These are phyloP conservation scores for Festucalex cinctus DNA, from an alignment of 2,113 vertebrate species.

Conservation along the genomic window DNA sequence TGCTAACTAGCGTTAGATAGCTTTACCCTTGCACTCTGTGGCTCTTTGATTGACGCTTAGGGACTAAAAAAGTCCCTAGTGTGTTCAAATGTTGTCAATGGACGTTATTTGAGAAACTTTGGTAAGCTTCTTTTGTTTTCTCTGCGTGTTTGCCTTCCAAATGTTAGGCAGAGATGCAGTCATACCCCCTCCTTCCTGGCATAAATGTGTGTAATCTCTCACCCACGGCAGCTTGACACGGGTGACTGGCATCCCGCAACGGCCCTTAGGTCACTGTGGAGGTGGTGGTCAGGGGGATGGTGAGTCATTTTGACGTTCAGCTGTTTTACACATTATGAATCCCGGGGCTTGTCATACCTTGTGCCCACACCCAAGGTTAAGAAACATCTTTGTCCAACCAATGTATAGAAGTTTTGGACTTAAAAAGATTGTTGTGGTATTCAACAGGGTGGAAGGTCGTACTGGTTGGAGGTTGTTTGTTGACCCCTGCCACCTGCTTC, in stretches of 20 bases:
- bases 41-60: constrained; percentile 17
- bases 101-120: too few relatives aligned
- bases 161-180: not conserved
- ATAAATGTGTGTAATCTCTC: constrained; percentile 26
- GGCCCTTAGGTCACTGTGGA: constrained; percentile 54
- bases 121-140: too few relatives aligned
- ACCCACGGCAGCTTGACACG: constrained; percentile 16
- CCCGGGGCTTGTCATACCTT: not conserved
- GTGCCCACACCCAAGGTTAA: too few relatives aligned
- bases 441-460: too few relatives aligned
- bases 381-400: too few relatives aligned
- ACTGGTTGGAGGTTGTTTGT: too few relatives aligned
- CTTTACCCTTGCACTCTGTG: not conserved
- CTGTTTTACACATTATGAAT: constrained; percentile 45
- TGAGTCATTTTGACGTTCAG: constrained; percentile 58
- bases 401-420: too few relatives aligned
- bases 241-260: constrained; percentile 36
- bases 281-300: constrained; percentile 57
- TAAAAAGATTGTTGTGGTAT: too few relatives aligned
- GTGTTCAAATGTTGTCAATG: too few relatives aligned
- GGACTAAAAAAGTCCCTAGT: too few relatives aligned
- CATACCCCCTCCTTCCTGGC: constrained; percentile 16
- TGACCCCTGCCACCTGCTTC: too few relatives aligned
- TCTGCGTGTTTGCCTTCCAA: too few relatives aligned
- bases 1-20: constrained; percentile 15